phyloP scores from a whole-genome alignment of 2,888 invertebrate species.

The Griposia aprilina region DNA sequence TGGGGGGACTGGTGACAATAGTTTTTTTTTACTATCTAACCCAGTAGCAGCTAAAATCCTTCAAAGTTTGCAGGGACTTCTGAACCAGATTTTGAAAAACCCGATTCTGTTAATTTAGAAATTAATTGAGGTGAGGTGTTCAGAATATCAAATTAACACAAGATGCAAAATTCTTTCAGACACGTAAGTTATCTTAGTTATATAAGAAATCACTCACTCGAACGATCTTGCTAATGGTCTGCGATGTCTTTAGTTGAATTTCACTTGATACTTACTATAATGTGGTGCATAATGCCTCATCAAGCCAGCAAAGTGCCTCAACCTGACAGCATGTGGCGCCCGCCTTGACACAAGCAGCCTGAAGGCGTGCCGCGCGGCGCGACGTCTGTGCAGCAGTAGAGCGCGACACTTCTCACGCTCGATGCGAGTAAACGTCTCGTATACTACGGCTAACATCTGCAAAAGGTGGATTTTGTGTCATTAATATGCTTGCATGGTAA shows the following conservation, averaged over 20 bases:
- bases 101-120: too few species aligned
- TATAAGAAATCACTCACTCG: neutral
- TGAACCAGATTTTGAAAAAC: too few species aligned
- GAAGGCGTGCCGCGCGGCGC: constrained; percentile 95
- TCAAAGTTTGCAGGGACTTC: too few species aligned
- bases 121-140: too few species aligned
- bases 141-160: too few species aligned
- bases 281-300: constrained; percentile 95
- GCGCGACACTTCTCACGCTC: constrained; percentile 96
- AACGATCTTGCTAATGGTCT: neutral
- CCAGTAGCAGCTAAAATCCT: too few species aligned
- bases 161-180: too few species aligned
- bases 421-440: constrained; percentile 96
- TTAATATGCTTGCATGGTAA: neutral
- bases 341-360: constrained; percentile 94
- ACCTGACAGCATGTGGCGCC: constrained; percentile 92
- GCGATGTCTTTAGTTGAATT: neutral
- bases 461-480: constrained; percentile 41
- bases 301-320: constrained; percentile 95
- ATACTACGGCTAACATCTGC: constrained; percentile 97
- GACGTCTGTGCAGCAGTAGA: constrained; percentile 94
- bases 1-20: too few species aligned
- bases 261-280: constrained; percentile 80
- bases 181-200: too few species aligned
- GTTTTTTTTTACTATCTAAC: too few species aligned